These are phyloP conservation scores for Neotoma lepida DNA, from an alignment of 2,113 vertebrate species.

Conservation along the genomic window DNA sequence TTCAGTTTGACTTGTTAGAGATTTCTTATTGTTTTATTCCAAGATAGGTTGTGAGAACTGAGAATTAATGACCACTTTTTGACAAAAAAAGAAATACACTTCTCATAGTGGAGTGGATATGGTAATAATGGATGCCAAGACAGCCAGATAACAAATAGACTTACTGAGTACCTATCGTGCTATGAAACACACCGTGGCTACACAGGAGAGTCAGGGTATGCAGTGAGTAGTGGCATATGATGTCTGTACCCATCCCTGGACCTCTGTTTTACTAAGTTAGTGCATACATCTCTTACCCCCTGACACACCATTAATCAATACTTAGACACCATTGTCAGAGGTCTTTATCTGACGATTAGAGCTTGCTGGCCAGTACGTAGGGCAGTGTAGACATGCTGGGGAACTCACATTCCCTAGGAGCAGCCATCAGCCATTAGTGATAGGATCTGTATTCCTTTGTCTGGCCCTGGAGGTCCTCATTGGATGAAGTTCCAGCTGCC, in stretches of 20 bases:
- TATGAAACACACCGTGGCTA: neutral
- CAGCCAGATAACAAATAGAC: neutral
- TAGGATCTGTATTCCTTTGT: neutral
- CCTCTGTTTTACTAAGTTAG: neutral
- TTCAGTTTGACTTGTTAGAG: neutral
- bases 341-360: conserved; percentile 14
- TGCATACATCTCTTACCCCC: neutral
- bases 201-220: neutral
- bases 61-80: conserved; percentile 20
- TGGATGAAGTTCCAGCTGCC: neutral
- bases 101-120: neutral
- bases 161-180: neutral
- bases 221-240: neutral
- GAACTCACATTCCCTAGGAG: neutral
- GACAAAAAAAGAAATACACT: neutral
- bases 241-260: neutral
- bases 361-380: neutral
- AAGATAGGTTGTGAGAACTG: neutral
- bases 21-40: conserved; percentile 34
- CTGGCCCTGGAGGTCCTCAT: neutral
- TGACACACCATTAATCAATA: neutral
- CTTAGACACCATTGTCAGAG: neutral
- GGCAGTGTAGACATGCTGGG: neutral
- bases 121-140: neutral
- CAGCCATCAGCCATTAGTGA: neutral